A percentile compares a stretch with the other conserved stretches of the same genome.
Conservation (phyloP, 30 jellyfish, hydroid and myxozoan species). For the Hydractinia symbiolongicarpus region DNA sequence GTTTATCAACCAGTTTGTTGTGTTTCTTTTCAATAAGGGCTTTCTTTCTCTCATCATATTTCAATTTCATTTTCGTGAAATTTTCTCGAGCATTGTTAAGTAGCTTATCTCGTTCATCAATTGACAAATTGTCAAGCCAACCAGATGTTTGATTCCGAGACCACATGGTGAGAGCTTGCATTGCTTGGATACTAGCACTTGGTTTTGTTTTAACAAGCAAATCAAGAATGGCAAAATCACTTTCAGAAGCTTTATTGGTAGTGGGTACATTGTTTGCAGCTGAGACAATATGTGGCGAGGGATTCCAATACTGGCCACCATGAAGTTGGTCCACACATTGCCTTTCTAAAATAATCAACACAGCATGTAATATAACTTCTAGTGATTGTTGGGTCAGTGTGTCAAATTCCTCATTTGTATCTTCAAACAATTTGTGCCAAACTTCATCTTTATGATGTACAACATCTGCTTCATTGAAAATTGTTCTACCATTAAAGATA, state of each 20-base stretch:
- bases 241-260: slow-evolving; percentile 42
- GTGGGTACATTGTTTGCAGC: slow-evolving; percentile 38
- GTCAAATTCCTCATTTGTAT: slow-evolving; percentile 30
- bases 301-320: slow-evolving; percentile 43
- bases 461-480: background rate
- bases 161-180: slow-evolving; percentile 45
- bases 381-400: slow-evolving; percentile 42
- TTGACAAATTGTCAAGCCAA: too few species aligned
- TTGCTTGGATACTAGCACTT: slow-evolving; percentile 30
- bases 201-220: slow-evolving; percentile 42
- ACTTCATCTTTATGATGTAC: slow-evolving; percentile 11
- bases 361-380: slow-evolving; percentile 7
- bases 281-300: too few species aligned
- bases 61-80: too few species aligned
- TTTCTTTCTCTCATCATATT: too few species aligned
- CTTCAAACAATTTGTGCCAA: slow-evolving; percentile 1
- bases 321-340: slow-evolving; percentile 59
- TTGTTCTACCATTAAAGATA: background rate
- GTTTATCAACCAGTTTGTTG: too few species aligned
- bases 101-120: too few species aligned
- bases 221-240: slow-evolving; percentile 41
- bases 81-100: too few species aligned
- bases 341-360: slow-evolving; percentile 34
- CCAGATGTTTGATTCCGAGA: slow-evolving; percentile 33
- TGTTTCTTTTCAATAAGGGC: too few species aligned